These are phyloP conservation scores for Myripristis jacobus DNA, from an alignment of 2,797 vertebrate species.

Conservation along the genomic window DNA sequence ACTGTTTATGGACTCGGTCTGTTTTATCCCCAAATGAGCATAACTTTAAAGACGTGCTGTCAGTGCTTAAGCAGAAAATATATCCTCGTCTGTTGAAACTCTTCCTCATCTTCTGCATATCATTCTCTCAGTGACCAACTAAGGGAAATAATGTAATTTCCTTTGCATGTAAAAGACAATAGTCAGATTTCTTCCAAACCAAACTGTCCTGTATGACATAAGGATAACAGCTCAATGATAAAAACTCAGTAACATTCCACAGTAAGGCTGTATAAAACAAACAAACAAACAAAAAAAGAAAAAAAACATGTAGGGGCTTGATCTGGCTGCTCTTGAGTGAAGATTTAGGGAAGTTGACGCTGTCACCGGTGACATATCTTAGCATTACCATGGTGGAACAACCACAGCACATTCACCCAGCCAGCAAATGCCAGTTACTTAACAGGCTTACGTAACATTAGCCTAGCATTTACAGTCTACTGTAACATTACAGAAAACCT, in stretches of 20 bases:
- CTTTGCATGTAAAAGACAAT: neutral
- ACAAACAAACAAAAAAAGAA: no score
- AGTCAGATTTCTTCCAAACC: neutral
- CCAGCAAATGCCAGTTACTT: constrained; percentile 57
- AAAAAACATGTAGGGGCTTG: neutral
- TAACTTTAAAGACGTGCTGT: no score
- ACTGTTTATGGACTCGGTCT: no score
- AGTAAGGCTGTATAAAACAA: neutral
- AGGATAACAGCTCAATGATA: neutral
- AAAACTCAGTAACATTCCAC: neutral
- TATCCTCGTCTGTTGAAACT: no score
- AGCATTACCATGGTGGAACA: constrained; percentile 1
- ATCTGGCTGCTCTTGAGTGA: neutral
- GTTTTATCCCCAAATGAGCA: no score
- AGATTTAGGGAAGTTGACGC: neutral
- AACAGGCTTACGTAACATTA: constrained; percentile 60
- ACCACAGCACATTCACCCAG: constrained; percentile 28
- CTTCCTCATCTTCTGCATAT: no score
- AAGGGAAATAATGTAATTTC: neutral
- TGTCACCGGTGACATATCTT: constrained; percentile 15
- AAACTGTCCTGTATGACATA: neutral
- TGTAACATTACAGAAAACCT: constrained; percentile 21
- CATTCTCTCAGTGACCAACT: no score
- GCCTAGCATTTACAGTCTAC: constrained; percentile 36
- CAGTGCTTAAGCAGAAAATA: no score